A percentile compares a stretch with the other conserved stretches of the same genome.
Conservation (phyloP, 2,888 invertebrate species). For the Mimachlamys varia region DNA sequence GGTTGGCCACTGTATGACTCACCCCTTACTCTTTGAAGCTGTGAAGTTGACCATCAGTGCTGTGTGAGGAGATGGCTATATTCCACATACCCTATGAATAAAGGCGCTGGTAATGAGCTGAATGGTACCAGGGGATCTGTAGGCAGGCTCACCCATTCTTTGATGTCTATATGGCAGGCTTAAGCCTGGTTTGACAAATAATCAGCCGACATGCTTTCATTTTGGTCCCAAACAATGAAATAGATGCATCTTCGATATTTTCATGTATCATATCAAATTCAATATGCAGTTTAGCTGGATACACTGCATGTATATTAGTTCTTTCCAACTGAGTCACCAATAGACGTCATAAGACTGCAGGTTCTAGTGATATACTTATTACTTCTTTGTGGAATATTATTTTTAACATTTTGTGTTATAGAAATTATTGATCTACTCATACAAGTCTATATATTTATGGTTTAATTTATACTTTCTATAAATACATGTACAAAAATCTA, state of each 20-base stretch:
- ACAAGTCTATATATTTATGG: no score
- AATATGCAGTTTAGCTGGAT: background rate
- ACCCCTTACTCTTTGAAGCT: background rate
- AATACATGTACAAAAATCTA: no score
- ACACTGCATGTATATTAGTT: no score
- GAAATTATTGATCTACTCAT: no score
- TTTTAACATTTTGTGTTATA: no score
- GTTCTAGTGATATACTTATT: no score
- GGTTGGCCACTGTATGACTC: background rate
- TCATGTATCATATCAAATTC: background rate
- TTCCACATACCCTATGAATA: slow-evolving; percentile 1
- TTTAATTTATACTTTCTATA: no score
- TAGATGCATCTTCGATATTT: background rate
- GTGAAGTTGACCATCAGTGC: background rate
- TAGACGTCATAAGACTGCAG: no score
- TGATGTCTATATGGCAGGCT: slow-evolving; percentile 15
- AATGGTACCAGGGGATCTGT: background rate
- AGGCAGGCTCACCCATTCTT: background rate
- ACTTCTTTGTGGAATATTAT: no score
- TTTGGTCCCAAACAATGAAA: background rate
- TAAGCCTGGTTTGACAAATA: background rate
- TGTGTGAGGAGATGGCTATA: background rate
- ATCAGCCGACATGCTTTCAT: background rate
- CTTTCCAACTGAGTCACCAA: no score
- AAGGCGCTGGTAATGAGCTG: background rate